phyloP scores from a whole-genome alignment of 2,888 invertebrate genomes.

The Ormyrus labotus region DNA sequence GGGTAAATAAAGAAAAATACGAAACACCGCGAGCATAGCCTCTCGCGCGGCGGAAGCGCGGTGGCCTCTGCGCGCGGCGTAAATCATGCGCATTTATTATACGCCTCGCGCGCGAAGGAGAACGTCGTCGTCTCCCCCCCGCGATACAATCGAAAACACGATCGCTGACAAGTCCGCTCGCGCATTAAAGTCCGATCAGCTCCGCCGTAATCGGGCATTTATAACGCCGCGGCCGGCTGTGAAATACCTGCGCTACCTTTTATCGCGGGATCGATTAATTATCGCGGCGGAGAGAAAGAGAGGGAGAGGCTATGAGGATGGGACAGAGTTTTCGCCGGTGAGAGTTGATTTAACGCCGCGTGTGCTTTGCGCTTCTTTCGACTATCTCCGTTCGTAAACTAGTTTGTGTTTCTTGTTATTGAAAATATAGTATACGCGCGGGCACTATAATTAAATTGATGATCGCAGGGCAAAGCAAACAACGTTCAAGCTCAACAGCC shows the following conservation, averaged over 20 bases:
- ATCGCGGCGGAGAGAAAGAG: constrained; percentile 51
- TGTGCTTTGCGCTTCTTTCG: no score
- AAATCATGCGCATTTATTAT: constrained; percentile 52
- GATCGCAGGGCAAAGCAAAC: constrained; percentile 41
- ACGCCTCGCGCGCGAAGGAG: not conserved
- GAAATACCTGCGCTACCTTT: constrained; percentile 56
- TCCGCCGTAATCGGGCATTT: constrained; percentile 55
- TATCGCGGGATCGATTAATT: constrained; percentile 68
- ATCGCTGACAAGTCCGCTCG: constrained; percentile 58
- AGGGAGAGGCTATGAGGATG: not conserved
- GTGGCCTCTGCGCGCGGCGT: not conserved
- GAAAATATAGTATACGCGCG: constrained; percentile 31
- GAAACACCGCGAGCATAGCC: no score
- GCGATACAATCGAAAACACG: constrained; percentile 60
- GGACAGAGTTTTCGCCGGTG: constrained; percentile 14
- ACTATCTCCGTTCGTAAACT: no score
- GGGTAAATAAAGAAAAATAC: constrained; percentile 41
- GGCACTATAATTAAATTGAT: constrained; percentile 65
- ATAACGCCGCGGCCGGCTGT: constrained; percentile 54
- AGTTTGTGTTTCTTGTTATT: no score
- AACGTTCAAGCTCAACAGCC: no score
- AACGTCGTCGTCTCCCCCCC: constrained; percentile 21
- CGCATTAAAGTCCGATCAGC: constrained; percentile 44
- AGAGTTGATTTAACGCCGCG: constrained; percentile 68
- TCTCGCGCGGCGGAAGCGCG: constrained; percentile 13